A percentile compares a stretch with the other conserved stretches of the same genome.
Evolutionary conservation across 2,888 invertebrate genomes (phyloP).

Genomic region (Dolomedes plantarius): DNA sequence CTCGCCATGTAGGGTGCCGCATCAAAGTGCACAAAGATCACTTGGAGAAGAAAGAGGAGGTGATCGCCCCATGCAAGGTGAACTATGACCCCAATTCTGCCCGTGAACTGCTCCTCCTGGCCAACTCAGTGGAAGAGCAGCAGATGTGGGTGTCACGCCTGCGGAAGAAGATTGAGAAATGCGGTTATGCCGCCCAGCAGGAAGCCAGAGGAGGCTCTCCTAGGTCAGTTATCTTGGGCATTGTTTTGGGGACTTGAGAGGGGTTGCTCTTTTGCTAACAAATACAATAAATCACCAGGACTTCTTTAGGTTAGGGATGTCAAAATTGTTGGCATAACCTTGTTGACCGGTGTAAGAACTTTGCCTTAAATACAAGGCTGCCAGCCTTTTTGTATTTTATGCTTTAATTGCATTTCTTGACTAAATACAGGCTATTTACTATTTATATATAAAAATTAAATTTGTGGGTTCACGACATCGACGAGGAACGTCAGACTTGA

Average conservation of each 20-base stretch:
- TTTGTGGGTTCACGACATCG: too few species aligned
- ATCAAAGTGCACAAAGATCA: conserved; percentile 99
- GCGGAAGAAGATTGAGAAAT: conserved; percentile 73
- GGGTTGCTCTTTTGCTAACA: too few species aligned
- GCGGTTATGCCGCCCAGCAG: conserved; percentile 73
- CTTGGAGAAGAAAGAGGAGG: conserved; percentile 88
- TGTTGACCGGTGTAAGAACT: too few species aligned
- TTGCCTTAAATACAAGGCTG: too few species aligned
- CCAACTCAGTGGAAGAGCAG: conserved; percentile 72
- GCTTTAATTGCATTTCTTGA: too few species aligned
- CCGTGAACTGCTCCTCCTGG: conserved; percentile 86
- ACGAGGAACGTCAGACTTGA: too few species aligned
- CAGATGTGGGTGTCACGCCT: conserved; percentile 73
- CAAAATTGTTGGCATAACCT: too few species aligned
- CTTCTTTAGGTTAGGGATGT: too few species aligned
- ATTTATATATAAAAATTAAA: too few species aligned
- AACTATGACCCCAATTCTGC: conserved; percentile 95
- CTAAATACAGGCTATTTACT: too few species aligned
- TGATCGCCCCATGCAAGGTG: conserved; percentile 95
- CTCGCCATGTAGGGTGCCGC: conserved; percentile 95
- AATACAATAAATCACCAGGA: too few species aligned
- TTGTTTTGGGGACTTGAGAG: background rate
- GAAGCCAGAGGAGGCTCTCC: conserved; percentile 61
- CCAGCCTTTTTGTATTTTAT: too few species aligned
- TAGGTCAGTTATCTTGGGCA: conserved; percentile 35